phyloP scores from a whole-genome alignment of 2,888 invertebrate species.

The Habrosyne pyritoides region DNA sequence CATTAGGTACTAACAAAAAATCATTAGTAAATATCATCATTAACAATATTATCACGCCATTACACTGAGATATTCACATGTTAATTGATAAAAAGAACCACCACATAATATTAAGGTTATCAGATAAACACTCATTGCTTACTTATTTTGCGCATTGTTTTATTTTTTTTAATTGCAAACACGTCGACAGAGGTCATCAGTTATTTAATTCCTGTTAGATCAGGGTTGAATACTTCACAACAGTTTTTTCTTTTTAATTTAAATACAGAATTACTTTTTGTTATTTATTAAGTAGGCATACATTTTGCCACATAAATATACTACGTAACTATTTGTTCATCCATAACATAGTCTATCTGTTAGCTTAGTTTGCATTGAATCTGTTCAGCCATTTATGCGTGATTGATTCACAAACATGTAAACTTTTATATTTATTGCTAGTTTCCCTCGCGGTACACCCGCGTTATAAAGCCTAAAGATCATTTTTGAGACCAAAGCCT shows the following conservation, averaged over 20 bases:
- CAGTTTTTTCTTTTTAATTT: background rate
- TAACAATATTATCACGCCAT: constrained; percentile 5
- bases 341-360: too few relatives aligned
- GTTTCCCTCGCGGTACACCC: too few relatives aligned
- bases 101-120: background rate
- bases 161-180: constrained; percentile 11
- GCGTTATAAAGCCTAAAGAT: too few relatives aligned
- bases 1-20: background rate
- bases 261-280: background rate
- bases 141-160: constrained; percentile 17
- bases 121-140: constrained; percentile 11
- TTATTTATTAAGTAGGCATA: background rate
- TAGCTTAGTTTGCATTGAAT: too few relatives aligned
- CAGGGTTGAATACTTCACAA: background rate
- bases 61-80: constrained; percentile 8
- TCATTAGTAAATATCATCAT: background rate
- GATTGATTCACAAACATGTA: too few relatives aligned
- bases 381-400: too few relatives aligned
- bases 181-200: background rate
- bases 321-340: too few relatives aligned
- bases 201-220: constrained; percentile 1
- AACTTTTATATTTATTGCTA: too few relatives aligned
- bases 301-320: too few relatives aligned
- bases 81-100: background rate
- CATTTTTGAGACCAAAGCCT: too few relatives aligned